Percentiles rank a stretch among this genome's conserved stretches.
phyloP scores from a whole-genome alignment of 2,797 vertebrate genomes.

The Sebastes nivosus region DNA sequence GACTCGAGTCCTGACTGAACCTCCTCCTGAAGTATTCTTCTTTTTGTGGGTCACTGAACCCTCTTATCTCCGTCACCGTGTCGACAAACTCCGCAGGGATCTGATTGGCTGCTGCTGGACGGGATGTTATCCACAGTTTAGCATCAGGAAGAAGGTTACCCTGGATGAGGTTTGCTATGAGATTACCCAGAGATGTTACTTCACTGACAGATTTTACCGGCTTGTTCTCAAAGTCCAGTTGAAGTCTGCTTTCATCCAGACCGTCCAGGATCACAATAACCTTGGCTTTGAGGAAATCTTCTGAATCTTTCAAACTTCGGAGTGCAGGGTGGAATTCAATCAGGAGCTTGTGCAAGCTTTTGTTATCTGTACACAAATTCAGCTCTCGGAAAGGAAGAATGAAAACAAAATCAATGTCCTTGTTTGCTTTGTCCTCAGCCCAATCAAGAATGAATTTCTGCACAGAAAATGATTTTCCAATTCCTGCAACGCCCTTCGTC shows the following conservation, averaged over 20 bases:
- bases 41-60: slow-evolving; percentile 55
- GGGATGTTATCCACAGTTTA: slow-evolving; percentile 61
- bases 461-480: slow-evolving; percentile 69
- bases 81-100: slow-evolving; percentile 43
- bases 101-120: slow-evolving; percentile 53
- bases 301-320: neutral
- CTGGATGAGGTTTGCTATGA: slow-evolving; percentile 59
- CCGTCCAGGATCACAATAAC: neutral
- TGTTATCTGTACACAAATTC: slow-evolving; percentile 15
- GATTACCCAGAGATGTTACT: slow-evolving; percentile 2
- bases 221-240: slow-evolving; percentile 30
- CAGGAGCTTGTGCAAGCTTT: slow-evolving; percentile 39
- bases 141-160: slow-evolving; percentile 55
- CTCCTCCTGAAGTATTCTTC: slow-evolving; percentile 47
- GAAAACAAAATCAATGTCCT: slow-evolving; percentile 47
- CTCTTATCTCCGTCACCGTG: slow-evolving; percentile 60
- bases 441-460: slow-evolving; percentile 67
- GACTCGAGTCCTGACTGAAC: fast-evolving
- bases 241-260: slow-evolving; percentile 58
- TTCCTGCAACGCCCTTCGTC: slow-evolving; percentile 61
- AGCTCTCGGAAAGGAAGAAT: slow-evolving; percentile 49
- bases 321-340: slow-evolving; percentile 17
- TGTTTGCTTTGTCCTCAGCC: slow-evolving; percentile 36
- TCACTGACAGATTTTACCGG: slow-evolving; percentile 8
- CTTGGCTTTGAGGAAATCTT: neutral